Evolutionary conservation across 2,113 vertebrate species (phyloP).

Genomic region (Galemys pyrenaicus): DNA sequence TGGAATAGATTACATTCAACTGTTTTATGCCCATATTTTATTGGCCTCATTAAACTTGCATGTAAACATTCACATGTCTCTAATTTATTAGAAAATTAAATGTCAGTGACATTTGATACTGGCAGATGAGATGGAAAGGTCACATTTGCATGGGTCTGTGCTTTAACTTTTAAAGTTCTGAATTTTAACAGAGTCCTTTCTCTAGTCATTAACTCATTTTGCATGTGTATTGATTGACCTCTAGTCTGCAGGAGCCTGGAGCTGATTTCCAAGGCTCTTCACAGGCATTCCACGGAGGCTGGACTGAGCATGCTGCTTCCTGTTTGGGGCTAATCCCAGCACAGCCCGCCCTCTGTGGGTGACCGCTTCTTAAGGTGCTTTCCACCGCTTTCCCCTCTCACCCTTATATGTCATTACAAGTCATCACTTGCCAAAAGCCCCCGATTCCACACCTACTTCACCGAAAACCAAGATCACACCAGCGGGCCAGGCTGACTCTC

Average conservation of each 20-base stretch:
- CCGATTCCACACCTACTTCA: neutral
- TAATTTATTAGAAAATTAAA: constrained; percentile 78
- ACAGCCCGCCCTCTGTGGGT: neutral
- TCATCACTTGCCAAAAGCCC: neutral
- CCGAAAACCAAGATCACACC: neutral
- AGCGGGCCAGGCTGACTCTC: neutral
- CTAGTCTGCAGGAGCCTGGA: neutral
- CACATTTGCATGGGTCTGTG: constrained; percentile 80
- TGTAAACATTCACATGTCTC: constrained; percentile 55
- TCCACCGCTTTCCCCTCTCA: neutral
- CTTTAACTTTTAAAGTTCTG: constrained; percentile 54
- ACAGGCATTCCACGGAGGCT: neutral
- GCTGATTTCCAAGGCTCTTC: neutral
- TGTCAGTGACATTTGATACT: constrained; percentile 77
- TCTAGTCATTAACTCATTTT: constrained; percentile 49
- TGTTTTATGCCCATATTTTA: constrained; percentile 68
- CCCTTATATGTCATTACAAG: neutral
- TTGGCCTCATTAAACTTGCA: constrained; percentile 71
- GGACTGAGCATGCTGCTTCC: neutral
- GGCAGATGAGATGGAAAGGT: constrained; percentile 78
- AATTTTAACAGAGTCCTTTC: neutral
- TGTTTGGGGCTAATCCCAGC: neutral
- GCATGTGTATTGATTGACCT: neutral
- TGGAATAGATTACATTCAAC: constrained; percentile 60
- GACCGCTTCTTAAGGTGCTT: neutral